phyloP scores from a whole-genome alignment of 2,888 invertebrate species.

The Callyntrura guangdongensis region DNA sequence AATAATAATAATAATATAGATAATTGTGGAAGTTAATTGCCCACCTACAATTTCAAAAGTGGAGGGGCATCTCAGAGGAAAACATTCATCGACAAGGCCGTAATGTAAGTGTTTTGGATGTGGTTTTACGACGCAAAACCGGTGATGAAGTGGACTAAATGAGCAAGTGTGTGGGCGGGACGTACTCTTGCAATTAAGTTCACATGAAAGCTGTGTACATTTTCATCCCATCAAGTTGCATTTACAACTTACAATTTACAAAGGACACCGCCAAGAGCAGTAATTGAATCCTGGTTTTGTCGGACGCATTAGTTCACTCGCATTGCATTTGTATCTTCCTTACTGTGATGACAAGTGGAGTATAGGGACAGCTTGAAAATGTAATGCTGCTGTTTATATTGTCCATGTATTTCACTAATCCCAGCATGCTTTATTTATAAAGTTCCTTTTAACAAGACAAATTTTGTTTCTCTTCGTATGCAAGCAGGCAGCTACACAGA shows the following conservation, averaged over 20 bases:
- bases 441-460: neutral
- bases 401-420: too few species aligned
- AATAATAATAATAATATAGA: too few species aligned
- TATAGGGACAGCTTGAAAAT: neutral
- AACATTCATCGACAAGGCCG: too few species aligned
- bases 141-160: too few species aligned
- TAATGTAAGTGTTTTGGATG: too few species aligned
- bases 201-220: too few species aligned
- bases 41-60: too few species aligned
- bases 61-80: too few species aligned
- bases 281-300: constrained; percentile 48
- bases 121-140: too few species aligned
- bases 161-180: too few species aligned
- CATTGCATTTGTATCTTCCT: constrained; percentile 53
- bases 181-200: too few species aligned
- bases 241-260: constrained; percentile 69
- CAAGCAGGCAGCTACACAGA: neutral
- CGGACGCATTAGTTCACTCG: neutral
- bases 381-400: neutral
- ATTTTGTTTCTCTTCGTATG: neutral
- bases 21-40: too few species aligned
- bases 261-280: constrained; percentile 42
- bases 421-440: neutral
- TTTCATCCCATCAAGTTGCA: neutral
- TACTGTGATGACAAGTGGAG: constrained; percentile 30